These are phyloP conservation scores for Oligia latruncula DNA, from an alignment of 2,888 invertebrate species.

Conservation along the genomic window DNA sequence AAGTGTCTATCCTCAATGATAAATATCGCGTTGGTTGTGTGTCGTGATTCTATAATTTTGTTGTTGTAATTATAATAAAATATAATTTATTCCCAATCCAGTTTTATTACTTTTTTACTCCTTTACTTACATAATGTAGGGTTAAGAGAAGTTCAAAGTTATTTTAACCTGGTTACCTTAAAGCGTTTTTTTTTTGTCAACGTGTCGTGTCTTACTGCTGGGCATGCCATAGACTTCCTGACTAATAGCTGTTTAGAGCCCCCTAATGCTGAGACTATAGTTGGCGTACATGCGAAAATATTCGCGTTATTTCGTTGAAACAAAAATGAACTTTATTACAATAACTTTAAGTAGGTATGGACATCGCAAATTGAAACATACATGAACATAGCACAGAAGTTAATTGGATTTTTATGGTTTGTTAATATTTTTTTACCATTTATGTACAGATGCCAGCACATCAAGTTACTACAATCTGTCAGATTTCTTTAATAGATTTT, in stretches of 20 bases:
- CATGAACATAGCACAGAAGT: too few relatives aligned
- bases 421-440: too few relatives aligned
- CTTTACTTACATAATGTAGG: not conserved
- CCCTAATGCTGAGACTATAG: not conserved
- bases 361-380: too few relatives aligned
- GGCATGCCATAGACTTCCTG: not conserved
- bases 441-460: too few relatives aligned
- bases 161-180: not conserved
- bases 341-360: too few relatives aligned
- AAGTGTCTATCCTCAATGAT: slow-evolving; percentile 46
- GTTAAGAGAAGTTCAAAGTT: too few relatives aligned
- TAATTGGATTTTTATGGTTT: too few relatives aligned
- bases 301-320: too few relatives aligned
- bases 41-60: slow-evolving; percentile 57
- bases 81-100: slow-evolving; percentile 63
- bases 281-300: not conserved
- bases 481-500: too few relatives aligned
- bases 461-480: too few relatives aligned
- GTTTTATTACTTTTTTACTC: slow-evolving; percentile 22
- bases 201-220: not conserved
- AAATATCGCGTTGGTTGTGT: slow-evolving; percentile 51
- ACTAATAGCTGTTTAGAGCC: not conserved
- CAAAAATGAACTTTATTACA: too few relatives aligned
- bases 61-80: slow-evolving; percentile 66
- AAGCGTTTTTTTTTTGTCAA: not conserved